A percentile compares a stretch with the other conserved stretches of the same genome.
phyloP scores from a whole-genome alignment of 2,888 invertebrate species.

The Limnephilus marmoratus region DNA sequence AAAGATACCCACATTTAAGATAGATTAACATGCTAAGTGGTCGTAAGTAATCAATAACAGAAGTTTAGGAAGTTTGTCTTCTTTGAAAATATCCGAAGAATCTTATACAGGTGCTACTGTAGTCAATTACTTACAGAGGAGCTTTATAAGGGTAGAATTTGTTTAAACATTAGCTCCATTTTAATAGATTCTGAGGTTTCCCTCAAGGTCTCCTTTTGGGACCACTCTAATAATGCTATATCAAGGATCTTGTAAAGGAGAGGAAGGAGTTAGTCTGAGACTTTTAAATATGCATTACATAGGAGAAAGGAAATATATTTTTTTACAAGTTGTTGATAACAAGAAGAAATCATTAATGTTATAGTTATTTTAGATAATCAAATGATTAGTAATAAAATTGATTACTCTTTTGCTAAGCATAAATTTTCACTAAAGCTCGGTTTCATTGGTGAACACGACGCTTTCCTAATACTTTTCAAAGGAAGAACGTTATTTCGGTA shows the following conservation, averaged over 20 bases:
- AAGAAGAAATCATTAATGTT: not conserved
- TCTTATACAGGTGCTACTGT: not conserved
- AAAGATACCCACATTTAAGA: not conserved
- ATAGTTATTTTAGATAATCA: too few relatives aligned
- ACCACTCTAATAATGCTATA: not conserved
- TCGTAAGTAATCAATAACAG: slow-evolving; percentile 2
- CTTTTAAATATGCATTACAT: not conserved
- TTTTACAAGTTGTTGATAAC: too few relatives aligned
- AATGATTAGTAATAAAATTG: not conserved
- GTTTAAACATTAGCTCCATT: not conserved
- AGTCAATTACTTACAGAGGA: not conserved
- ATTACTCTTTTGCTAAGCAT: not conserved
- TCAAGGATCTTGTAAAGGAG: too few relatives aligned
- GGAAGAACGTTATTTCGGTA: too few relatives aligned
- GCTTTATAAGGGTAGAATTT: not conserved
- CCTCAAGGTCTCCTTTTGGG: not conserved
- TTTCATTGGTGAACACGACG: not conserved
- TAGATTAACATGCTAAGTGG: not conserved
- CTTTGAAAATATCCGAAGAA: not conserved
- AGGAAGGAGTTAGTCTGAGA: not conserved
- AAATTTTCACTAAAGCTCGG: not conserved
- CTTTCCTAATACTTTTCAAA: not conserved
- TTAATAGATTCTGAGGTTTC: not conserved
- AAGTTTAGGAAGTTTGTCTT: not conserved
- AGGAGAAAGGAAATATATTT: not conserved